phyloP scores from a whole-genome alignment of 2,888 invertebrate species.

The Metopia argyrocephala region DNA sequence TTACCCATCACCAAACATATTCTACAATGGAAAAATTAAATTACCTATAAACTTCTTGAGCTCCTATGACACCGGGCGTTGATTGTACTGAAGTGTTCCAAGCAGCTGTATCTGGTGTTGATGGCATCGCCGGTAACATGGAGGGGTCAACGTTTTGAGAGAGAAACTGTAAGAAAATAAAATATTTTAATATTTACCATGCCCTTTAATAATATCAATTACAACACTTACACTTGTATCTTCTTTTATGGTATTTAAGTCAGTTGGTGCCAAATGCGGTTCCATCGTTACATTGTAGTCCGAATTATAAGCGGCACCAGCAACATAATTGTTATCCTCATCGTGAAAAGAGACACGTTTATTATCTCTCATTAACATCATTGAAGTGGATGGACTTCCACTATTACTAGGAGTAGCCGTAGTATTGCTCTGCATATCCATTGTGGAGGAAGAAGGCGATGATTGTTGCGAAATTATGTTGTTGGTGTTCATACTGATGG shows the following conservation, averaged over 20 bases:
- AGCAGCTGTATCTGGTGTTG: conserved; percentile 81
- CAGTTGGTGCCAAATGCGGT: conserved; percentile 71
- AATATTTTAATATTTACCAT: not conserved
- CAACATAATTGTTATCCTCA: conserved; percentile 79
- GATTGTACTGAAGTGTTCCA: conserved; percentile 80
- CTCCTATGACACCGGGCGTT: conserved; percentile 97
- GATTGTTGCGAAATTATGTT: conserved; percentile 49
- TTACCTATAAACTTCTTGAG: conserved; percentile 97
- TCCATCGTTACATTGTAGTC: conserved; percentile 72
- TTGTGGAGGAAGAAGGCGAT: conserved; percentile 55
- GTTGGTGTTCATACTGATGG: conserved; percentile 60
- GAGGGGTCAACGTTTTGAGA: conserved; percentile 86
- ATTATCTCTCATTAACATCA: conserved; percentile 75
- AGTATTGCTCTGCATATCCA: conserved; percentile 54
- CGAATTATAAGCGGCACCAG: conserved; percentile 44
- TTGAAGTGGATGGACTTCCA: conserved; percentile 57
- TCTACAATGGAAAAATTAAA: no score
- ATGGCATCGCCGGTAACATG: conserved; percentile 86
- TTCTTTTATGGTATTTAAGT: conserved; percentile 82
- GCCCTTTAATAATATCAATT: no score
- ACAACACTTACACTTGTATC: conserved; percentile 87
- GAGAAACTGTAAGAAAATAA: conserved; percentile 66
- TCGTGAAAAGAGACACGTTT: conserved; percentile 90
- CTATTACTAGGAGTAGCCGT: conserved; percentile 58
- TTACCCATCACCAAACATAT: no score